phyloP scores from a whole-genome alignment of 2,113 vertebrate species.

The Leptobrachium ailaonicum region DNA sequence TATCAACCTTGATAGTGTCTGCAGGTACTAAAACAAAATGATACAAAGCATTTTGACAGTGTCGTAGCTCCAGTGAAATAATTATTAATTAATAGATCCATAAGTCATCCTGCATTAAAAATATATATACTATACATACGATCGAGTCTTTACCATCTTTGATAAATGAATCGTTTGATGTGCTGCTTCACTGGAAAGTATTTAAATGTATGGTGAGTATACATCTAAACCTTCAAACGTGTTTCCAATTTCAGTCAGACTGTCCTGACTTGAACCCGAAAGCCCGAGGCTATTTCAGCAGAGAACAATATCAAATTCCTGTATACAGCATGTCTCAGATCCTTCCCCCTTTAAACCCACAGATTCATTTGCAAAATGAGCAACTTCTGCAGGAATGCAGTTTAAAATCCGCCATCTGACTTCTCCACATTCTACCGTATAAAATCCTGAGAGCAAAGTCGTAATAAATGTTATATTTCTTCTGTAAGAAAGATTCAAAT shows the following conservation, averaged over 20 bases:
- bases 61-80: too few species aligned
- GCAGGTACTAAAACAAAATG: too few species aligned
- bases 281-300: slow-evolving; percentile 34
- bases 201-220: slow-evolving; percentile 14
- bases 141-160: too few species aligned
- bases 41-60: too few species aligned
- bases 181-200: background rate
- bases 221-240: slow-evolving; percentile 11
- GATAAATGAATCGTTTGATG: background rate
- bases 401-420: background rate
- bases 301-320: slow-evolving; percentile 48
- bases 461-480: background rate
- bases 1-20: too few species aligned
- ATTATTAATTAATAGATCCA: too few species aligned
- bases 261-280: slow-evolving; percentile 43
- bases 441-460: background rate
- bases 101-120: too few species aligned
- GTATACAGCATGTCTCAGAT: slow-evolving; percentile 28
- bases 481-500: too few species aligned
- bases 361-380: slow-evolving; percentile 20
- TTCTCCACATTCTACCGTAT: background rate
- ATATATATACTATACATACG: too few species aligned
- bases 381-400: slow-evolving; percentile 24
- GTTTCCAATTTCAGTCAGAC: slow-evolving; percentile 27
- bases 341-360: slow-evolving; percentile 18